These are phyloP conservation scores for Meriones unguiculatus DNA, from an alignment of 2,113 vertebrate genomes.

Conservation along the genomic window DNA sequence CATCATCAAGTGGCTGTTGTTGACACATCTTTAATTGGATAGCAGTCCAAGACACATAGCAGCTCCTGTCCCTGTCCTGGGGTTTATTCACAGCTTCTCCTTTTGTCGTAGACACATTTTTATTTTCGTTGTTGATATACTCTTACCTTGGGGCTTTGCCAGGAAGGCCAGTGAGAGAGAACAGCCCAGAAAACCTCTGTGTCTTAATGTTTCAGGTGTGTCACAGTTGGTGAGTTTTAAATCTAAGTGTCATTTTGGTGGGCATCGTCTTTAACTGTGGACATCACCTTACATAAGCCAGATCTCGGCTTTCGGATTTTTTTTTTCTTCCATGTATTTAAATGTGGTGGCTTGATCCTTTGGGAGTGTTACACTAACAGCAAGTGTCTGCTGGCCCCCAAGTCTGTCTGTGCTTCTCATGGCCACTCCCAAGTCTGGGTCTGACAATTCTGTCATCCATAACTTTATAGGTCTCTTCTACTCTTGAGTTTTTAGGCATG, in stretches of 20 bases:
- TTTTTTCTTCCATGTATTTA: not conserved
- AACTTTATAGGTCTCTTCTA: rapidly evolving
- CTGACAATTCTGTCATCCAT: rapidly evolving
- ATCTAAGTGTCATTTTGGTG: not conserved
- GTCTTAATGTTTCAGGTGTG: not conserved
- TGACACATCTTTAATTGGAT: rapidly evolving
- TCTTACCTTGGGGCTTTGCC: not conserved
- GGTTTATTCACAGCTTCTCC: rapidly evolving
- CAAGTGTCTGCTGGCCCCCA: rapidly evolving
- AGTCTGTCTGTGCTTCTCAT: not conserved
- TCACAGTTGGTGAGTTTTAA: not conserved
- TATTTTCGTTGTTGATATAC: not conserved
- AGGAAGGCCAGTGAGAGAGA: not conserved
- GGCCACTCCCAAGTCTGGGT: rapidly evolving
- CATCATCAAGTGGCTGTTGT: not conserved
- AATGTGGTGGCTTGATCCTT: not conserved
- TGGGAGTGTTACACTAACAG: not conserved
- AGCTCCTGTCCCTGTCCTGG: rapidly evolving
- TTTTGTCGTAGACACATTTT: not conserved
- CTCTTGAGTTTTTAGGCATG: not conserved
- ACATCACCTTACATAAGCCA: not conserved
- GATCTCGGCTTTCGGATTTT: not conserved
- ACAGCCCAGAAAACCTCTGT: rapidly evolving
- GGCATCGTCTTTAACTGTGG: not conserved
- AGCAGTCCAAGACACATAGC: rapidly evolving